Conservation (phyloP, 2,797 vertebrate species). For the Sebastes steindachneri region DNA sequence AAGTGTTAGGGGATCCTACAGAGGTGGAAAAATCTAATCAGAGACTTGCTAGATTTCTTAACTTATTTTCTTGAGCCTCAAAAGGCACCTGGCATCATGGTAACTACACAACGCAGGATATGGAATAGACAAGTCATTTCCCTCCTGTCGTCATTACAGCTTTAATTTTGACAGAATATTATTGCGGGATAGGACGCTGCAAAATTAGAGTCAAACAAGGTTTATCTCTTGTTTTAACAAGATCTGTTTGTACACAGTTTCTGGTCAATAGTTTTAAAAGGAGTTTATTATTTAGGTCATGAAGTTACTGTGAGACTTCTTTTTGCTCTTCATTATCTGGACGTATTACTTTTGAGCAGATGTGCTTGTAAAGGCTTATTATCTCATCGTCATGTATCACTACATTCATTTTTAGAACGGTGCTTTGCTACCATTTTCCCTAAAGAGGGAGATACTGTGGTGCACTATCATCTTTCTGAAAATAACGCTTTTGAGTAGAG, state of each 20-base stretch:
- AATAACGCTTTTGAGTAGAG: constrained; percentile 47
- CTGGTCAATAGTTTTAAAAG: neutral
- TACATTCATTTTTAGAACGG: neutral
- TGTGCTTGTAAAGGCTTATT: constrained; percentile 12
- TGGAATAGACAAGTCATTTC: constrained; percentile 20
- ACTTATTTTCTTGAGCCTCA: constrained; percentile 16
- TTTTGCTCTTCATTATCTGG: constrained; percentile 9
- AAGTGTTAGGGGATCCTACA: neutral
- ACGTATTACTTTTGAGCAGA: constrained; percentile 9
- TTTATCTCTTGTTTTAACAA: constrained; percentile 7
- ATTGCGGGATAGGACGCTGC: constrained; percentile 17
- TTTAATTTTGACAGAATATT: constrained; percentile 49
- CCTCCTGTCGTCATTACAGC: constrained; percentile 24
- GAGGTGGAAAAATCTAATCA: constrained; percentile 15
- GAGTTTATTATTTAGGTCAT: constrained; percentile 50
- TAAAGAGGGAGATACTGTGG: neutral
- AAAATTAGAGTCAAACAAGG: constrained; percentile 43
- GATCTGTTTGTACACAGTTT: constrained; percentile 5
- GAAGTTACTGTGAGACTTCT: constrained; percentile 29
- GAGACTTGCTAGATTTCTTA: constrained; percentile 5
- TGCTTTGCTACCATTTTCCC: constrained; percentile 9
- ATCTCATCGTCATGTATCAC: constrained; percentile 12
- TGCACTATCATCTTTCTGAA: constrained; percentile 26
- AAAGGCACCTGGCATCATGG: constrained; percentile 21
- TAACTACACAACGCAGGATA: constrained; percentile 33